Conservation (phyloP, 53 echinoderm and acorn worm genomes). For the Stichopus horrens region DNA sequence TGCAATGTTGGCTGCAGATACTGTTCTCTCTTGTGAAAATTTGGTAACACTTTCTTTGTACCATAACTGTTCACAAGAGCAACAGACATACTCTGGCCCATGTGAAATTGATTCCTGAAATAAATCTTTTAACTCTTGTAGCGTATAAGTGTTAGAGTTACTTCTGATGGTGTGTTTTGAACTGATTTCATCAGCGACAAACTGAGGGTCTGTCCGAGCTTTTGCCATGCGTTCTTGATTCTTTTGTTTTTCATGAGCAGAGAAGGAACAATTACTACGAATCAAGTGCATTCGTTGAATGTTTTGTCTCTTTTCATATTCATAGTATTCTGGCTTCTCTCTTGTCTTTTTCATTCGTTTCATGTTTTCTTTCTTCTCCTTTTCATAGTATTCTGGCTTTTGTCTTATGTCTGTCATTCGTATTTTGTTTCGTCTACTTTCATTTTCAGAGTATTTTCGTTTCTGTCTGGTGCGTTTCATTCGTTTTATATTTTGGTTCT, state of each 20-base stretch:
- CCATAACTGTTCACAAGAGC: constrained; percentile 52
- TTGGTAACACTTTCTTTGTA: constrained; percentile 50
- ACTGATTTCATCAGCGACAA: background rate
- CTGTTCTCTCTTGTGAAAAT: too few relatives aligned
- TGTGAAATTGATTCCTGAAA: constrained; percentile 41
- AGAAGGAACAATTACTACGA: background rate
- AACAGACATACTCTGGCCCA: constrained; percentile 47
- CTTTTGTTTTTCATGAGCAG: background rate
- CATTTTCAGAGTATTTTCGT: constrained; percentile 11
- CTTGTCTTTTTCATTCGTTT: constrained; percentile 20
- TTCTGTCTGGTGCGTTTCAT: constrained; percentile 7
- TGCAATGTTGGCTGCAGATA: background rate
- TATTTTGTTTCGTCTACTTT: background rate
- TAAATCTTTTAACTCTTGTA: background rate
- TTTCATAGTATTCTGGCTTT: background rate
- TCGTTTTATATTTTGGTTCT: constrained; percentile 11
- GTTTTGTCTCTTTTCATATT: background rate
- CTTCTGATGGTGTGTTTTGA: background rate
- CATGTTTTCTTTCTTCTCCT: constrained; percentile 12
- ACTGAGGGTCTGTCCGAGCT: background rate
- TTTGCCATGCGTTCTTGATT: background rate
- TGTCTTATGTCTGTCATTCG: constrained; percentile 14
- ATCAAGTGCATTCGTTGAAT: background rate
- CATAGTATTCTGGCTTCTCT: background rate
- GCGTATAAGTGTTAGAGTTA: background rate